Conservation (phyloP, 2,797 vertebrate genomes). For the Enteromius trimaculatus region DNA sequence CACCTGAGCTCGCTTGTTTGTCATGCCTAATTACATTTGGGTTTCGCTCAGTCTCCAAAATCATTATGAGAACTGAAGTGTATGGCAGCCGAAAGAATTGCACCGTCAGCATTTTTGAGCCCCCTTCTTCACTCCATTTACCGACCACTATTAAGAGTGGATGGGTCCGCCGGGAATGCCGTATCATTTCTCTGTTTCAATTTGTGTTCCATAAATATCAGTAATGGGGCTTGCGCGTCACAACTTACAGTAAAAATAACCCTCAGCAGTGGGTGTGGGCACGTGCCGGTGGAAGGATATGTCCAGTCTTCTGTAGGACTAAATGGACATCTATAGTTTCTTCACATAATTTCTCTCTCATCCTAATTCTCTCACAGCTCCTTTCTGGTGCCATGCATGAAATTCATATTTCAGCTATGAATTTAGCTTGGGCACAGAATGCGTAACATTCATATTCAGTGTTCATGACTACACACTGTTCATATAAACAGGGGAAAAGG, state of each 20-base stretch:
- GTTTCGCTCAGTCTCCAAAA: constrained; percentile 75
- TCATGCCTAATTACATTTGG: constrained; percentile 79
- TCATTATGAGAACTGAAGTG: constrained; percentile 77
- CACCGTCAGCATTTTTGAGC: constrained; percentile 76
- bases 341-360: constrained; percentile 29
- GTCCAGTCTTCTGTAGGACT: constrained; percentile 19
- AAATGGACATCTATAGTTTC: constrained; percentile 45
- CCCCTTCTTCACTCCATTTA: constrained; percentile 68
- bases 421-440: background rate
- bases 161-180: constrained; percentile 70
- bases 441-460: background rate
- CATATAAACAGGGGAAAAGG: background rate
- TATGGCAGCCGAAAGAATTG: constrained; percentile 70
- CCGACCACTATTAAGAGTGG: constrained; percentile 78
- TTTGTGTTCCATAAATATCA: constrained; percentile 83
- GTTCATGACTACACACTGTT: constrained; percentile 1
- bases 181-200: constrained; percentile 79
- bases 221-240: constrained; percentile 79
- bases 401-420: background rate
- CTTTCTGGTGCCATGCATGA: background rate
- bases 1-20: constrained; percentile 70
- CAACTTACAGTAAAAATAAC: constrained; percentile 81
- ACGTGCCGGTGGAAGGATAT: constrained; percentile 8
- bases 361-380: constrained; percentile 6
- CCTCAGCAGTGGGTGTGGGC: constrained; percentile 56